Evolutionary conservation across 2,888 invertebrate species (phyloP), one percentile per base, ranked within the genome.

Genomic region (Andrena chrysosceles): DNA sequence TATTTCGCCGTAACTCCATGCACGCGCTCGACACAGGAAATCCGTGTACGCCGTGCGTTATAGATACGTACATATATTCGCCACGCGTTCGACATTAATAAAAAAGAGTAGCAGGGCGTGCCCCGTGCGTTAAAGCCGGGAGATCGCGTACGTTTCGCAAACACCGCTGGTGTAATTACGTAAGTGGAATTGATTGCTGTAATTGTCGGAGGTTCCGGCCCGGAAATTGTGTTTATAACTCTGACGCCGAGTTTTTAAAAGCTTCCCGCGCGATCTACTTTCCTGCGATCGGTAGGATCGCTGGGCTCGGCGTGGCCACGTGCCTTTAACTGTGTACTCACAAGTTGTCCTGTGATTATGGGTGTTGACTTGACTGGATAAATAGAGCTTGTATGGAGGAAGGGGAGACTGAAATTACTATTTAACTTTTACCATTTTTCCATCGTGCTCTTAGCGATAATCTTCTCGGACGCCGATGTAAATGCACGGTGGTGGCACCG

Each of bases 201-300:
- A 86, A 87, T 89, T 83, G 86, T 77, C 80, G 68, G 20, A 59
- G 35, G 85, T 87, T 87, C 89, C 89, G 89, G 83, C 63, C 72
- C 84, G 89, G 89, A 89, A 89, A 85, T 77, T 59, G 49, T 73
- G 83, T 81, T 77, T 67, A 78, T 81, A 85, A 86, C 83, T 80
- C 82, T 59, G 68, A 78, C 82, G 69, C 77, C 52, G 54, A 77
- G 77, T 87, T 86, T 82, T 85, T 77, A 81, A 59, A 62, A 70
- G 70, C 72, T 71, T 84, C 76, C 75, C 78, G 81, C 42, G 64
- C 33, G 64, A 29, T 74, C 83, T 79, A 68, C 86, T 76, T 79
- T 76, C 42, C 23, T 79, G 26, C 42, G 23, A 49, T 33, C 49
- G 76, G 42, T 8, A 16, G 23, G 10, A 16, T 35, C 29, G 68